Conservation (phyloP, 2,113 vertebrate genomes). For the Pogona vitticeps region DNA sequence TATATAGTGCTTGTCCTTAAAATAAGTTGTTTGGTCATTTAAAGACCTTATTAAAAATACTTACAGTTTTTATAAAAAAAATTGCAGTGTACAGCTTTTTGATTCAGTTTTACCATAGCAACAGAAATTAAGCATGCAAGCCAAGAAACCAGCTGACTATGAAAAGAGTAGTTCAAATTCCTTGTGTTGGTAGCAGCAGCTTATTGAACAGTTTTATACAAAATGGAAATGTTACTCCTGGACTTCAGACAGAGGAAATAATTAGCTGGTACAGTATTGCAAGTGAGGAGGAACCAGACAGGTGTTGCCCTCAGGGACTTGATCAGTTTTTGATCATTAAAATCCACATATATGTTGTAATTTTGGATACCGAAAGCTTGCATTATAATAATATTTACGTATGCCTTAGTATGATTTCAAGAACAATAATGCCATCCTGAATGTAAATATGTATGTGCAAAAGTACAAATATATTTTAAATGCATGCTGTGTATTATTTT, state of each 20-base stretch:
- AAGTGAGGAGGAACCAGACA: slow-evolving; percentile 52
- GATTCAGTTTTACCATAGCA: slow-evolving; percentile 65
- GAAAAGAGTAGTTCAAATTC: slow-evolving; percentile 62
- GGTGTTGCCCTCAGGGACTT: slow-evolving; percentile 44
- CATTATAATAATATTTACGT: slow-evolving; percentile 1
- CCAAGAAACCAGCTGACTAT: slow-evolving; percentile 54
- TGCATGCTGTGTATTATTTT: neutral
- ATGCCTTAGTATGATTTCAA: neutral
- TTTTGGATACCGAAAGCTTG: slow-evolving; percentile 33
- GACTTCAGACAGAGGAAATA: slow-evolving; percentile 63
- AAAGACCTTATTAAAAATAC: slow-evolving; percentile 29
- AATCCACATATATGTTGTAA: slow-evolving; percentile 49
- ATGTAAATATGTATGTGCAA: neutral
- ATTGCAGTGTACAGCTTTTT: slow-evolving; percentile 29
- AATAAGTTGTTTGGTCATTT: slow-evolving; percentile 48
- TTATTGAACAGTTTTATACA: slow-evolving; percentile 45
- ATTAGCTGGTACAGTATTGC: slow-evolving; percentile 66
- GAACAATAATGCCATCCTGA: neutral
- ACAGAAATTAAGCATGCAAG: slow-evolving; percentile 52
- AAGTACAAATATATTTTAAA: neutral
- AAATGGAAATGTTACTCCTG: slow-evolving; percentile 44
- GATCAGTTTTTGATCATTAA: slow-evolving; percentile 58
- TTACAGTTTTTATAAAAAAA: neutral
- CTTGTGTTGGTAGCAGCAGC: slow-evolving; percentile 50
- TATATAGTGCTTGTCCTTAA: slow-evolving; percentile 21